Percentiles rank a stretch among this genome's conserved stretches.
Conservation (phyloP, 2,113 vertebrate genomes). For the Pongo abelii region DNA sequence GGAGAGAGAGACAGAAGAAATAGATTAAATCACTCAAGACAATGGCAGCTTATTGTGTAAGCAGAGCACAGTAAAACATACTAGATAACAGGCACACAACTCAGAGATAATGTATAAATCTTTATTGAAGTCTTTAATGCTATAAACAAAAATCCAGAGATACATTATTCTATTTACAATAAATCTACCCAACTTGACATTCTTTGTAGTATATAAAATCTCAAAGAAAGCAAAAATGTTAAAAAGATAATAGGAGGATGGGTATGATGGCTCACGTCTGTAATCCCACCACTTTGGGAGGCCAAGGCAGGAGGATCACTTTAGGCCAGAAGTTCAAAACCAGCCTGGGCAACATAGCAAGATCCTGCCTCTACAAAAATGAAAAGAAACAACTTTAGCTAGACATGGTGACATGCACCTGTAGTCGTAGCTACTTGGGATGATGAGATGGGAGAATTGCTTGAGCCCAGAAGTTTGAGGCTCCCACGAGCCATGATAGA, state of each 20-base stretch:
- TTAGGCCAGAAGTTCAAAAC: no score
- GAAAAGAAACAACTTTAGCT: no score
- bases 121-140: background rate
- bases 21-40: background rate
- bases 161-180: slow-evolving; percentile 51
- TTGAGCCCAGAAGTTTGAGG: no score
- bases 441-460: no score
- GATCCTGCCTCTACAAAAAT: no score
- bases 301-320: no score
- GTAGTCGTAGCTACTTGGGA: no score
- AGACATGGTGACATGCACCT: no score
- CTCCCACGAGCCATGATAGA: no score
- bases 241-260: background rate
- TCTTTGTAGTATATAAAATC: background rate
- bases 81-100: background rate
- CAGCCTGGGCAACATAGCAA: no score
- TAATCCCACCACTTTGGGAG: no score
- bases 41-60: background rate
- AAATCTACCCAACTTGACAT: slow-evolving; percentile 6
- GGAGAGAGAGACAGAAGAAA: background rate
- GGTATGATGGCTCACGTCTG: no score
- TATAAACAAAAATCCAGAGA: background rate
- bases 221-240: slow-evolving; percentile 1
- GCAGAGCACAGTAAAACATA: background rate
- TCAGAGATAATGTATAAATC: slow-evolving; percentile 41